A percentile compares a stretch with the other conserved stretches of the same genome.
These are phyloP conservation scores for Netelia inedita DNA, from an alignment of 2,888 invertebrate species.

Conservation along the genomic window DNA sequence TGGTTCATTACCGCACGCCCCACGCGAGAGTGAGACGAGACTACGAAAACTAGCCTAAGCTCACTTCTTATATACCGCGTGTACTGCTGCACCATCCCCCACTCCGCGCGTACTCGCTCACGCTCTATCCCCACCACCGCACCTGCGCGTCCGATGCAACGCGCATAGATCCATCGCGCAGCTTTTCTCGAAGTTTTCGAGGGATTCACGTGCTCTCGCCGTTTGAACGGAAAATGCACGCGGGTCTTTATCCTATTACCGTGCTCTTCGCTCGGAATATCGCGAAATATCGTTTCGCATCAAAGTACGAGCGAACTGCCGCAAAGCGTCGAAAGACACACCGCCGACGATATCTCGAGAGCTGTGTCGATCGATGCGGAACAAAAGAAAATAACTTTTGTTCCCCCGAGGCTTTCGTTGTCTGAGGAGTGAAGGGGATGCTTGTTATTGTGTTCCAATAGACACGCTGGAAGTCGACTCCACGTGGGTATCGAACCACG, in stretches of 20 bases:
- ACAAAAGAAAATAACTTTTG: not conserved
- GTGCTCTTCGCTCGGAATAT: not conserved
- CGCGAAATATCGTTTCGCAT: not conserved
- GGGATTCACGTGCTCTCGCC: conserved; percentile 36
- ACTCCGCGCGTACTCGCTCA: not conserved
- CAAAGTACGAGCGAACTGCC: not conserved
- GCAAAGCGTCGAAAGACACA: too few relatives aligned
- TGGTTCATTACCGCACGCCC: conserved; percentile 83
- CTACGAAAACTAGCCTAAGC: conserved; percentile 70
- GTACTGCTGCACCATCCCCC: not conserved
- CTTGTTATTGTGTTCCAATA: too few relatives aligned
- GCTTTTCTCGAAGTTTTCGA: conserved; percentile 45
- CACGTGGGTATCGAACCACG: too few relatives aligned
- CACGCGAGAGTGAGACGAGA: conserved; percentile 82
- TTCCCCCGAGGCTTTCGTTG: not conserved
- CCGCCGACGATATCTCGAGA: not conserved
- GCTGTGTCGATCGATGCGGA: not conserved
- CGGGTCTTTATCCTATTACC: not conserved
- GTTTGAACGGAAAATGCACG: not conserved
- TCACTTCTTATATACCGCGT: conserved; percentile 35
- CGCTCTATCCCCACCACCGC: not conserved
- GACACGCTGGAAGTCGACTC: too few relatives aligned
- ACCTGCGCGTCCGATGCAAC: not conserved
- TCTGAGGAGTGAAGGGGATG: too few relatives aligned
- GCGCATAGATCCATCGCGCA: conserved; percentile 19